Base-by-base conservation (phyloP, 2,888 invertebrate species). In the Calliopum simillimum region DNA sequence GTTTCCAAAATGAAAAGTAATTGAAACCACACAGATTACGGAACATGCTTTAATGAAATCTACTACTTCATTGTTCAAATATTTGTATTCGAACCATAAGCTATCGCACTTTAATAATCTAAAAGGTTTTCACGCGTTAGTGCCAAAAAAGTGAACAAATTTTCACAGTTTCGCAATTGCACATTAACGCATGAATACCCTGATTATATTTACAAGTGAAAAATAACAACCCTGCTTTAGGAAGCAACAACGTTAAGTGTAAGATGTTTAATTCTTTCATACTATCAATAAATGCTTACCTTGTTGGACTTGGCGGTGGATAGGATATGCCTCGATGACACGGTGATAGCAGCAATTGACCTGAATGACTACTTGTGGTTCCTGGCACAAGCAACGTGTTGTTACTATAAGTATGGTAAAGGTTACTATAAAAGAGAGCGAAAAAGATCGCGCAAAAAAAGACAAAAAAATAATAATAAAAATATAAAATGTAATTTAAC, bases 261-360 rank as follows among this genome's bases (percentile, higher is more conserved):
- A 33, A 47, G 12, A 11, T 43, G 33, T 2, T 46, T 14, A 51
- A 33, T 2, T 61, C 58, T 46, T 46, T 53, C 14, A 12, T 51
- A 21, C 14, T 44, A 14, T n/a, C 47, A 53, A 59, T 72, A 79
- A 53, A 59, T 72, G 79, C 82, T 84, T 81, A 86, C 86, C 86
- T 84, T 71, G 89, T 88, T 69, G 89, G 94, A 75, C 94, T 94
- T 25, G 94, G 93, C 8, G 95, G 95, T 68, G 95, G 94, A 84
- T 95, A 94, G 74, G 94, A 94, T 72, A 91, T 91, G 72, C 94
- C 94, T 77, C 91, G 88, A 80, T 90, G 89, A 78, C 90, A 89
- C 12, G 91, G 89, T 80, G 88, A 89, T 78, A 88, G 81, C 78
- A 88, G 84, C 82, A 84, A 83, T 80, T 81, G 86, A 77, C 82